Percentiles rank a stretch among this genome's conserved stretches.
Conservation (phyloP, 2,888 invertebrate species). For the Ochlodes sylvanus region DNA sequence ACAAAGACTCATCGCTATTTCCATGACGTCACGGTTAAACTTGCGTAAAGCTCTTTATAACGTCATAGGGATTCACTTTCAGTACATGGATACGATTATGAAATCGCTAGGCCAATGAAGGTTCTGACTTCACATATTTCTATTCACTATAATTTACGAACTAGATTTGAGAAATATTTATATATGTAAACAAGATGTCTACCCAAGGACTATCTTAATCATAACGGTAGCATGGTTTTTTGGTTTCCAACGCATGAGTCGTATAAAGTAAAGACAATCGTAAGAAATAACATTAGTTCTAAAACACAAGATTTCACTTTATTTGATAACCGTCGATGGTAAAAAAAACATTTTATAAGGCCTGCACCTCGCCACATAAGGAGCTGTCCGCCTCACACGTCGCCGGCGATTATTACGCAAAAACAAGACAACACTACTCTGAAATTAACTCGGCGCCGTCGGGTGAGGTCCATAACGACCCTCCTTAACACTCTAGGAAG, state of each 20-base stretch:
- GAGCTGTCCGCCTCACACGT: constrained; percentile 68
- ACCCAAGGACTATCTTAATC: background rate
- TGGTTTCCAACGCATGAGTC: too few relatives aligned
- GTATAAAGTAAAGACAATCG: too few relatives aligned
- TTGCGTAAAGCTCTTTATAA: background rate
- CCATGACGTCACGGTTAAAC: constrained; percentile 2
- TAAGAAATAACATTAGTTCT: too few relatives aligned
- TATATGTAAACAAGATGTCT: background rate
- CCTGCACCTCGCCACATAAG: constrained; percentile 52
- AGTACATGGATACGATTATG: background rate
- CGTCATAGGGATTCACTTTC: constrained; percentile 1
- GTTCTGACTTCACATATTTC: background rate
- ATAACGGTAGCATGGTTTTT: too few relatives aligned
- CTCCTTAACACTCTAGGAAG: constrained; percentile 73
- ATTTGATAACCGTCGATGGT: background rate
- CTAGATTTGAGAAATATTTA: background rate
- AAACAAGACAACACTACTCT: constrained; percentile 51
- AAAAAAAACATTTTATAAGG: constrained; percentile 5
- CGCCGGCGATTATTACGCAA: constrained; percentile 69
- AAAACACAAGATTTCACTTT: background rate
- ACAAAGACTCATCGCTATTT: constrained; percentile 16
- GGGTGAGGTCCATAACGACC: constrained; percentile 60
- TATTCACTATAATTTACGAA: background rate
- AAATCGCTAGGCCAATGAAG: background rate
- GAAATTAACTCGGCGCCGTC: constrained; percentile 69